Base-by-base conservation (phyloP, 2,888 invertebrate species). In the Drosophila infuscata region DNA sequence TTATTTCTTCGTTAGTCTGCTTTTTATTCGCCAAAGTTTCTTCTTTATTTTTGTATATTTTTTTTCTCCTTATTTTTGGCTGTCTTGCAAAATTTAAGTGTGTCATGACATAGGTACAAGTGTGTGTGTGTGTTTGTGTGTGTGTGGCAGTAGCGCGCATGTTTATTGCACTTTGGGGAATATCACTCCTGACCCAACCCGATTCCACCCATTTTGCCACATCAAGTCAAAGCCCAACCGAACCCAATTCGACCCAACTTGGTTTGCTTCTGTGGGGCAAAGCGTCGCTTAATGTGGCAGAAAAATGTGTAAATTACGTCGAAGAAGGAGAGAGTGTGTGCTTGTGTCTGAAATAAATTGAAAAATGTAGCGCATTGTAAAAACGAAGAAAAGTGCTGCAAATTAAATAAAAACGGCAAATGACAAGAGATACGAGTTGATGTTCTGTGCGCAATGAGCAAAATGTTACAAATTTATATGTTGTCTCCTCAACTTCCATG, bases 111-210 rank as follows among this genome's bases (percentile, higher is more conserved):
- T 76, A 76, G 81, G 80, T 81, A 65, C 30, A 48, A 58, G 38
- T n/a, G 54, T 63, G 70, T 74, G 51, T 72, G 53, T 67, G 52
- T 58, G 43, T 52, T 54, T 63, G 51, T 62, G 46, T 64, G 64
- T 73, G 36, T 52, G 58, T 46, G 46, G 25, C 56, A 74, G 84
- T 70, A 67, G 76, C 74, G 88, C 84, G 89, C 88, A 88, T 89
- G 88, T 88, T 88, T 88, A 88, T 89, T 88, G 88, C 88, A 88
- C 88, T 88, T 87, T 89, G 38, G 88, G 88, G 88, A 88, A 85
- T 89, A 83, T 73, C 70, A 73, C 51, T 72, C 62, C 69, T 69
- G 79, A 68, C 67, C 65, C 71, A 78, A 63, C 70, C 59, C 61
- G 57, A 77, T 36, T 33, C 64, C 56, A 66, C 57, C 73, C 59